Conservation (phyloP, 1,140 invertebrate species). For the Drosophila orena region DNA sequence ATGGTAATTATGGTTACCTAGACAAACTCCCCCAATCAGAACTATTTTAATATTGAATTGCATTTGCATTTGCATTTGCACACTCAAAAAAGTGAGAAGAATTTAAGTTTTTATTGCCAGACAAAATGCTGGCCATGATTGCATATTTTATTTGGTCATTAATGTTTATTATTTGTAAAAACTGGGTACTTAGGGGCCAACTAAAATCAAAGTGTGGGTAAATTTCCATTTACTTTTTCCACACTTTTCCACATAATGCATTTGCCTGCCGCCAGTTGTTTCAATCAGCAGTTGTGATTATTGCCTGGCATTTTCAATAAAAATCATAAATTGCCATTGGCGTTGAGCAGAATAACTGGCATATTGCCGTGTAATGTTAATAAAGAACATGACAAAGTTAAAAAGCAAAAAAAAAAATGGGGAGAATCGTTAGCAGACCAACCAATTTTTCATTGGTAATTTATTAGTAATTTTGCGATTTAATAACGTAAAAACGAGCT, state of each 20-base stretch:
- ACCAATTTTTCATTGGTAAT: too few species aligned
- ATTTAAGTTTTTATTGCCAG: not conserved
- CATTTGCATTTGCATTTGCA: not conserved
- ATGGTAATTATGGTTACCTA: too few species aligned
- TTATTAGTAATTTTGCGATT: not conserved
- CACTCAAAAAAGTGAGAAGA: not conserved
- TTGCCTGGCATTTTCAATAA: not conserved
- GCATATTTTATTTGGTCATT: conserved; percentile 5
- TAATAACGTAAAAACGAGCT: not conserved
- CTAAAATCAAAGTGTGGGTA: not conserved
- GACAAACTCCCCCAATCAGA: too few species aligned
- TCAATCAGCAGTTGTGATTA: conserved; percentile 2
- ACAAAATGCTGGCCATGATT: not conserved
- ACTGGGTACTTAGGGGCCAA: not conserved
- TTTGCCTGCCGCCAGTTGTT: not conserved
- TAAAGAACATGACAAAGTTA: not conserved
- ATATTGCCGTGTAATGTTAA: not conserved
- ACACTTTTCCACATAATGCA: not conserved
- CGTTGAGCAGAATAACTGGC: not conserved
- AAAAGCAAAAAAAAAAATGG: not conserved
- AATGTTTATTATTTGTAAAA: conserved; percentile 3
- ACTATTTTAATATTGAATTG: not conserved
- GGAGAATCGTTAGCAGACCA: too few species aligned
- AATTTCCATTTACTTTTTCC: not conserved
- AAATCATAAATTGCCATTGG: not conserved